Evolutionary conservation across 2,797 vertebrate species (phyloP).

Genomic region (Poecilia velifera): DNA sequence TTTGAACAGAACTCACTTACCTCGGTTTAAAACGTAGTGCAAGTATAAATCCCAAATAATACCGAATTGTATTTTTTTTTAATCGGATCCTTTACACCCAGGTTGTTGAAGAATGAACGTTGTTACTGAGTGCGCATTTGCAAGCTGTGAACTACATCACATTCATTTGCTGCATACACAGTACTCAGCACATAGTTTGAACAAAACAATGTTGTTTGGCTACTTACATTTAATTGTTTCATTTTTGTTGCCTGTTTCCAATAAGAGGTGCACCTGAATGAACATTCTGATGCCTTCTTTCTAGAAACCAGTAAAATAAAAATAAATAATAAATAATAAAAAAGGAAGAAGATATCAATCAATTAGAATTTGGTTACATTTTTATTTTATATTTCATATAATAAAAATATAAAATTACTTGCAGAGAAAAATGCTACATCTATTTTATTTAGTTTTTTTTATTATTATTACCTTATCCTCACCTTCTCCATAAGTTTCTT

Average conservation of each 20-base stretch:
- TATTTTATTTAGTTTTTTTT: no score
- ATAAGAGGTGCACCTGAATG: neutral
- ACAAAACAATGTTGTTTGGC: neutral
- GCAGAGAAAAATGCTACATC: neutral
- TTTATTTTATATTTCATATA: neutral
- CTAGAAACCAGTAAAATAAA: neutral
- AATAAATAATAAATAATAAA: neutral
- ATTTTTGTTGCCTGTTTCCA: neutral
- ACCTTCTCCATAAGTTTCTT: neutral
- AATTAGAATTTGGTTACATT: neutral
- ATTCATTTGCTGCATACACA: neutral
- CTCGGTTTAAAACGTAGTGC: neutral
- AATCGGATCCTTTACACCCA: neutral
- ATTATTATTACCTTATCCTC: no score
- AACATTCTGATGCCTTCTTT: neutral
- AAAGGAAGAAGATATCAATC: neutral
- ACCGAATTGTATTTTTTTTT: neutral
- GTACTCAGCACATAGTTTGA: neutral
- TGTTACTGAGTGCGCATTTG: neutral
- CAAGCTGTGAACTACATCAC: neutral
- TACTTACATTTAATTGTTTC: neutral
- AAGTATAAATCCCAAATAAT: neutral
- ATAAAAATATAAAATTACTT: neutral
- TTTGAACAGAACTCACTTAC: neutral
- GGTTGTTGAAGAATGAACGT: neutral